Evolutionary conservation across 1,140 invertebrate genomes (phyloP), one percentile per base, ranked within the genome.

Genomic region (Hypothenemus hampei): DNA sequence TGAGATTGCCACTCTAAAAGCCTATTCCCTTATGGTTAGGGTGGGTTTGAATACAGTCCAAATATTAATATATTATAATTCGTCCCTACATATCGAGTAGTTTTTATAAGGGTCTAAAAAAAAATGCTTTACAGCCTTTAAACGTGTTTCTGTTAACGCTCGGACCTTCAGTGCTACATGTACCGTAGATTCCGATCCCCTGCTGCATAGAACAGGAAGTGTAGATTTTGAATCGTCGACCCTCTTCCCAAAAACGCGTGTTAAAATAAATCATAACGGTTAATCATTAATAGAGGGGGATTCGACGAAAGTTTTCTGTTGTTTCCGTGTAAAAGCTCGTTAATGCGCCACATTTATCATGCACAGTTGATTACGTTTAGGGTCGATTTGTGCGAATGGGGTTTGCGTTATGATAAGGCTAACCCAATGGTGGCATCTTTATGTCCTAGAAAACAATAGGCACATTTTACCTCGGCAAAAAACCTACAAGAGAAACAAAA

Each of bases 311-410:
- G 22, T 51, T 51, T 51, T 51, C 48, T 41, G 37, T 41, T 51
- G 48, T 51, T 43, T 33, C 23, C 37, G 48, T 31, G 48, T 51
- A 41, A 41, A 51, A 51, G 48, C 37, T 22, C 39, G 48, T 63
- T 60, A 63, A 63, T 63, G 58, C 45, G 50, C 45, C 31, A 63
- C 61, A 63, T 63, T 63, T 60, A 59, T 63, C 61, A 63, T 63
- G 61, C 54, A 60, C 61, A 58, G 61, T 63, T 63, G 61, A 63
- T 63, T 63, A 63, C 61, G 52, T 63, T 63, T 40, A 47, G 48
- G 48, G 58, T 51, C 58, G 61, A 60, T 60, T 60, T 63, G 61
- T 60, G 58, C 50, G 61, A 63, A 63, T 63, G n/a, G 47, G 54
- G 61, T 54, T 43, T 48, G 55, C 56, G 61, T 50, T 52, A 58